Evolutionary conservation across 1,140 invertebrate genomes (phyloP), one percentile per base, ranked within the genome.

Genomic region (Steinernema khuongi): DNA sequence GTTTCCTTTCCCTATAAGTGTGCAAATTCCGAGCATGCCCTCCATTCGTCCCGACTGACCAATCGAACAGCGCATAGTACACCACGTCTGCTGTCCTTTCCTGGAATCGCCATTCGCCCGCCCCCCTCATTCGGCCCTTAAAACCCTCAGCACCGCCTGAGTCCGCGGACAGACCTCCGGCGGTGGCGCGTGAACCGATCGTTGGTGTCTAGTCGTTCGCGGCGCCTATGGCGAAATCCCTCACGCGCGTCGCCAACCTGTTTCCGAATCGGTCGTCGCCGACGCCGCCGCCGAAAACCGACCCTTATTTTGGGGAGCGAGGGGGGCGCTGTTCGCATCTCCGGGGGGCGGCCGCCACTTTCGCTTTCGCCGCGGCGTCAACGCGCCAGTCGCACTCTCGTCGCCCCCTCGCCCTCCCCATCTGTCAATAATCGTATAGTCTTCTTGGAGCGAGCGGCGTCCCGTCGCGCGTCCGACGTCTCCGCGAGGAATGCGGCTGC

Each of bases 391-490:
- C 22, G 11, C 26, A n/a, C 50, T 22, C 11, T 4, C 50, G 4
- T 4, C 7, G 14, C 50, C 50, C 26, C 50, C 4, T 60, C 50
- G 50, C 26, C 26, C 50, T 14, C 22, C 50, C 50, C 50, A 60
- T 60, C 50, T 60, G 50, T 60, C 50, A 60, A 60, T 60, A 60
- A 60, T 60, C 50, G 50, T 60, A 60, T 60, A 60, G 50, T 60
- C 50, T 14, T 14, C n/a, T n/a, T n/a, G n/a, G n/a, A n/a, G n/a
- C 50, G 50, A 22, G 14, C 11, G 50, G 19, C 50, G 50, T 60
- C 50, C 50, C 50, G 50, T 60, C 50, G 50, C 11, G 50, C 50
- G 50, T 60, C 50, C 22, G 22, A n/a, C 50, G 50, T n/a, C 50
- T 7, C n/a, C 36, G 36, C 36, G 36, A 41, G 36, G 36, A 41